Percentiles rank a stretch among this genome's conserved stretches.
phyloP scores from a whole-genome alignment of 2,888 invertebrate species.

The Rotaria socialis region DNA sequence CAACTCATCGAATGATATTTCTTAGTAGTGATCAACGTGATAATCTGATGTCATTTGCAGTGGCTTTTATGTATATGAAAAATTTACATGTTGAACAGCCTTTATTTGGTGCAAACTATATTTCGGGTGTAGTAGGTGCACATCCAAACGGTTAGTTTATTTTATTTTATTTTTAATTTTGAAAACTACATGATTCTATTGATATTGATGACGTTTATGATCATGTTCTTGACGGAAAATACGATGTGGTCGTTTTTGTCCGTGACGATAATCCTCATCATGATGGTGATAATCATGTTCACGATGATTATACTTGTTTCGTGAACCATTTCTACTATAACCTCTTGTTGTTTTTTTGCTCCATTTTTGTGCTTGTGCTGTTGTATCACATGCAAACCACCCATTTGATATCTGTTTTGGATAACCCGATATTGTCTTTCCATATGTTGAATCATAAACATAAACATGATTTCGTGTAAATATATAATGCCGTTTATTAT shows the following conservation, averaged over 20 bases:
- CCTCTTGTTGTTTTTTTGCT: neutral
- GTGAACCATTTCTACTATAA: neutral
- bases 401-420: neutral
- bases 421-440: neutral
- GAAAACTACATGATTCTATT: too few relatives aligned
- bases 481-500: neutral
- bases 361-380: too few relatives aligned
- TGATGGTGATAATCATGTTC: too few relatives aligned
- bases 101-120: conserved; percentile 93
- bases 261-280: neutral
- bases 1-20: conserved; percentile 81
- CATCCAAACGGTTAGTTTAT: conserved; percentile 73
- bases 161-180: neutral
- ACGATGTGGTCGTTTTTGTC: neutral
- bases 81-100: conserved; percentile 92
- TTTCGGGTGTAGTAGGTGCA: conserved; percentile 70
- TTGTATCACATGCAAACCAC: conserved; percentile 27
- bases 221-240: neutral
- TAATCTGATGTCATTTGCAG: conserved; percentile 83
- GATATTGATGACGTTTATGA: neutral
- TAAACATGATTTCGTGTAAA: conserved; percentile 22
- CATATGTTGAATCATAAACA: conserved; percentile 8
- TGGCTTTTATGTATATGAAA: conserved; percentile 76
- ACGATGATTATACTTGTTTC: neutral
- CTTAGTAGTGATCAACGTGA: conserved; percentile 75